Evolutionary conservation across 2,888 invertebrate species (phyloP), one percentile per base, ranked within the genome.

Genomic region (Eledona agricola): DNA sequence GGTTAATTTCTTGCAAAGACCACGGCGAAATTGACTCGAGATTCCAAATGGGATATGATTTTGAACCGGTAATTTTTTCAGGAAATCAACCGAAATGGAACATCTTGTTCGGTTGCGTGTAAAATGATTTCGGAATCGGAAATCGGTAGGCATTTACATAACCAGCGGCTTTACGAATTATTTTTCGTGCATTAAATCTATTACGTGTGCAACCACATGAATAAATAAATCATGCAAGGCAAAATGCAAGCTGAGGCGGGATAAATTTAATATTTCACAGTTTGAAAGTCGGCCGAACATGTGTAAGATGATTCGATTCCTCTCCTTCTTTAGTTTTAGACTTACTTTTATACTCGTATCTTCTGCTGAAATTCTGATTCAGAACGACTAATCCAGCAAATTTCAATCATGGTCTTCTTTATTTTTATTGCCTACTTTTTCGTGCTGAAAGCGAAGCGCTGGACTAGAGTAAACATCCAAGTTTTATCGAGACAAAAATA

Each of bases 221-320:
- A 13, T 11, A 16, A 32, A 40, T 40, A 40, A 40, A 40, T 40
- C 19, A 40, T 2, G 26, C 11, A 28, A 40, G n/a, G 42, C 16
- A 20, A 11, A 22, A 10, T 26, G 13, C 28, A 28, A 17, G 19
- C 13, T 37, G 22, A 6, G 9, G 29, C 22, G 42, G 15, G 20
- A 42, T 31, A 17, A 42, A 42, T 42, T 31, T 42, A 31, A 10
- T 19, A 22, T 31, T 31, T 22, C 20, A 29, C 40, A 40, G 26
- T 19, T 42, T 42, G 20, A 42, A 31, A 50, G 20, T 31, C 19
- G 13, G 25, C 17, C 23, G 40, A 50, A 50, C 50, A 50, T 22
- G 32, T 50, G 50, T 40, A 49, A 51, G 26, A 50, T 50, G 23
- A 40, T 40, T 40, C 32, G 50, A 51, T 42, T 51, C 34, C 20